Evolutionary conservation across 1,140 invertebrate genomes (phyloP).

Genomic region (Solenopsis invicta): DNA sequence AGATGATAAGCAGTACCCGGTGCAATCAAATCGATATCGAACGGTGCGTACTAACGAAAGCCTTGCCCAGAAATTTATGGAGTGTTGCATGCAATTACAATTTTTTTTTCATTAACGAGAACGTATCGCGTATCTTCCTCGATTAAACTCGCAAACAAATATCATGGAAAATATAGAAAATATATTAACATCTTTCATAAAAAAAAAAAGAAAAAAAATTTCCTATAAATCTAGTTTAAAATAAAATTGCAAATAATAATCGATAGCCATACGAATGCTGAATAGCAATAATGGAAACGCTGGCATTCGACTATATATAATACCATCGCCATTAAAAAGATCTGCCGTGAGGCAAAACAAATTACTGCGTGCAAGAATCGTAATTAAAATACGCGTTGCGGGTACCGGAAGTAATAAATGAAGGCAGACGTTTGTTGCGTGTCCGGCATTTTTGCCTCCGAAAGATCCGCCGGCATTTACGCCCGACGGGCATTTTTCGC

Average conservation of each 20-base stretch:
- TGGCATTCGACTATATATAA: too few relatives aligned
- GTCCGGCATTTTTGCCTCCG: conserved; percentile 16
- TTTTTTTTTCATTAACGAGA: conserved; percentile 45
- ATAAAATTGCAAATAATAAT: conserved; percentile 31
- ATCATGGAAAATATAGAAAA: neutral
- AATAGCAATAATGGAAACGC: conserved; percentile 36
- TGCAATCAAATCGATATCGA: conserved; percentile 41
- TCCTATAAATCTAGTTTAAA: neutral
- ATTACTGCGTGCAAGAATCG: conserved; percentile 56
- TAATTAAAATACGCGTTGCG: conserved; percentile 52
- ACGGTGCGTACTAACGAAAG: conserved; percentile 30
- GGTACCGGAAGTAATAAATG: conserved; percentile 40
- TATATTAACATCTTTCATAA: neutral
- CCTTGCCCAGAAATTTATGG: neutral
- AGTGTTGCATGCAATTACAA: neutral
- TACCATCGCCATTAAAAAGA: conserved; percentile 31
- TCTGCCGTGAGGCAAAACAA: conserved; percentile 46
- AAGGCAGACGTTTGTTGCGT: conserved; percentile 34
- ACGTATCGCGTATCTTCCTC: neutral
- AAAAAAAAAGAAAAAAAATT: neutral
- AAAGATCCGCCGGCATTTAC: conserved; percentile 37
- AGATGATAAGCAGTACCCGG: conserved; percentile 38
- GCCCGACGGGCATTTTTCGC: neutral
- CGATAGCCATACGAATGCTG: neutral
- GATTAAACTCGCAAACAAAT: conserved; percentile 22